These are phyloP conservation scores for Orussus abietinus DNA, from an alignment of 1,140 invertebrate genomes.

Conservation along the genomic window DNA sequence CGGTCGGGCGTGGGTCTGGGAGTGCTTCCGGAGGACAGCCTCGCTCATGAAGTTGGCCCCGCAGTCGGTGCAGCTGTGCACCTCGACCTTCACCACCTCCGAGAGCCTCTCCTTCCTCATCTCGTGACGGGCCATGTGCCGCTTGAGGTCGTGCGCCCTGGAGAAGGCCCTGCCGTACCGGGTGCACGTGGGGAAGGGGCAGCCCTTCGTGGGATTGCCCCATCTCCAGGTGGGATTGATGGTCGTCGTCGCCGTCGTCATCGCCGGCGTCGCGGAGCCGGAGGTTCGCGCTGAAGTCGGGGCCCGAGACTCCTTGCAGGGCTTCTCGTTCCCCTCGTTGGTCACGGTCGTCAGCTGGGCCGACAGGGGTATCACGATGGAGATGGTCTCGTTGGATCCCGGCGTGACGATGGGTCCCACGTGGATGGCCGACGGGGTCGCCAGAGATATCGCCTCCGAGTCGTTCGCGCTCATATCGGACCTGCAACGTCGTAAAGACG, in stretches of 20 bases:
- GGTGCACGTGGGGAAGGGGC: slow-evolving; percentile 42
- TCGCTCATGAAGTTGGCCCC: slow-evolving; percentile 33
- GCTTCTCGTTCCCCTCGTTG: slow-evolving; percentile 5
- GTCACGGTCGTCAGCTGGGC: slow-evolving; percentile 29
- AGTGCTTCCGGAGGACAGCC: slow-evolving; percentile 27
- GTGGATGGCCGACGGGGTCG: slow-evolving; percentile 38
- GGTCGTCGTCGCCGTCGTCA: too few species aligned
- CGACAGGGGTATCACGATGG: slow-evolving; percentile 45
- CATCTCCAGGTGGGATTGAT: too few species aligned
- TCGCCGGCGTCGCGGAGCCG: too few species aligned
- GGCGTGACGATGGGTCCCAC: slow-evolving; percentile 41
- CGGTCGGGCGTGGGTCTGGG: slow-evolving; percentile 20
- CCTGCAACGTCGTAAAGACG: too few species aligned
- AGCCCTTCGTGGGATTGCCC: slow-evolving; percentile 43
- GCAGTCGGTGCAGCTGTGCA: slow-evolving; percentile 28
- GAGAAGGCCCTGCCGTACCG: slow-evolving; percentile 45
- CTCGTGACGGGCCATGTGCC: slow-evolving; percentile 46
- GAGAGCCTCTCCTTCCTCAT: slow-evolving; percentile 40
- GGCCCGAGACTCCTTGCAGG: neutral
- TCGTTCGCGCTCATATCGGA: too few species aligned
- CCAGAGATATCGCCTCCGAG: slow-evolving; percentile 30
- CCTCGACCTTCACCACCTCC: slow-evolving; percentile 21
- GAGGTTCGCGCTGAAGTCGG: too few species aligned
- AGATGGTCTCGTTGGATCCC: slow-evolving; percentile 43
- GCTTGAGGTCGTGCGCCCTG: slow-evolving; percentile 45